Evolutionary conservation across 1,140 invertebrate genomes (phyloP).

Genomic region (Oreohelix idahoensis): DNA sequence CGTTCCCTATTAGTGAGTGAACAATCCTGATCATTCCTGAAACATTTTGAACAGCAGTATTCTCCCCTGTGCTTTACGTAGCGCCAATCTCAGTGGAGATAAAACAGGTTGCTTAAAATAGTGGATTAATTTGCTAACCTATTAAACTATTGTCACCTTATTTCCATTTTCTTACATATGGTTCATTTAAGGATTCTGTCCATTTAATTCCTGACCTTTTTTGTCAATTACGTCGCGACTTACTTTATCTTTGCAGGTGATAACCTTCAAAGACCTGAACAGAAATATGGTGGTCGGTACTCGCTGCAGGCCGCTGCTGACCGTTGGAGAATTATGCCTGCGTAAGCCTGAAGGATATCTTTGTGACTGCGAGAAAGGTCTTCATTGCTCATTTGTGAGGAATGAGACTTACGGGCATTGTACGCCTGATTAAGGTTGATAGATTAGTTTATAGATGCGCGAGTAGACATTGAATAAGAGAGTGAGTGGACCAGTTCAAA

Average conservation of each 20-base stretch:
- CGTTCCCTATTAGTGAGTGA: too few relatives aligned
- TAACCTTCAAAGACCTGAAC: constrained; percentile 23
- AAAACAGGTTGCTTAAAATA: too few relatives aligned
- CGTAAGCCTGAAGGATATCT: constrained; percentile 32
- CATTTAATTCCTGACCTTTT: too few relatives aligned
- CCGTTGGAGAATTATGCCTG: constrained; percentile 6
- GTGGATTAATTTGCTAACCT: too few relatives aligned
- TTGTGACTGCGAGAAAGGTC: constrained; percentile 23
- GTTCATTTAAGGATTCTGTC: too few relatives aligned
- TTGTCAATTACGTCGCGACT: too few relatives aligned
- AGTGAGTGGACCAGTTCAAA: not conserved
- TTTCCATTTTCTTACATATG: too few relatives aligned
- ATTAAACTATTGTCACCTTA: too few relatives aligned
- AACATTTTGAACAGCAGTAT: too few relatives aligned
- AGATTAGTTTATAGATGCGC: not conserved
- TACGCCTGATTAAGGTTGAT: not conserved
- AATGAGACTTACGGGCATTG: constrained; percentile 35
- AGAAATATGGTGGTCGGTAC: not conserved
- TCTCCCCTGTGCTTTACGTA: too few relatives aligned
- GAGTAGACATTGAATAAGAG: not conserved
- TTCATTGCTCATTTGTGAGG: not conserved
- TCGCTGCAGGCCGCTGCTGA: not conserved
- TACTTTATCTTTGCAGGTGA: constrained; percentile 14
- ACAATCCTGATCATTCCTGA: too few relatives aligned
- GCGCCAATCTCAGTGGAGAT: too few relatives aligned